These are phyloP conservation scores for Hippocampus abdominalis DNA, from an alignment of 2,113 vertebrate species.

Conservation along the genomic window DNA sequence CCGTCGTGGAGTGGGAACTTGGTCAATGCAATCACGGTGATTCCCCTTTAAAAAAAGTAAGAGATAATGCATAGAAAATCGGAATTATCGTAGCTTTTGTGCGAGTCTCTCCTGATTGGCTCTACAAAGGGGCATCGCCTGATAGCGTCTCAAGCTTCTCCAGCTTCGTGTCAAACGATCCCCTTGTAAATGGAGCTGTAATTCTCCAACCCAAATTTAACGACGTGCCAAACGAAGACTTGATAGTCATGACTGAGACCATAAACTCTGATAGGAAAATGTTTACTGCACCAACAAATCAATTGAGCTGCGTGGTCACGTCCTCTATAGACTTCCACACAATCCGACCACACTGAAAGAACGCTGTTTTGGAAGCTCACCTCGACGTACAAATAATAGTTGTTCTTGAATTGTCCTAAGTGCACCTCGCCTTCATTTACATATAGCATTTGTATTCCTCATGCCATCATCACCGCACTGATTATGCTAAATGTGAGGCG, in stretches of 20 bases:
- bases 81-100: not conserved
- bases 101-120: not conserved
- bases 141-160: not conserved
- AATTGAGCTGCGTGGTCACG: conserved; percentile 1
- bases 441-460: not conserved
- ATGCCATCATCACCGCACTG: no score
- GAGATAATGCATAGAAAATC: no score
- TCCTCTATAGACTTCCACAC: not conserved
- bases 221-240: not conserved
- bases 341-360: not conserved
- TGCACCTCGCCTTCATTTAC: not conserved
- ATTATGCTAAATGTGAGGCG: conserved; percentile 12
- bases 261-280: conserved; percentile 9
- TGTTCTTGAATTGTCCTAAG: not conserved
- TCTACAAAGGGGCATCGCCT: not conserved
- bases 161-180: not conserved
- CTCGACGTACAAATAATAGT: not conserved
- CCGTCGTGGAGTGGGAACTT: no score
- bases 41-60: no score
- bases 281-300: conserved; percentile 11
- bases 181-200: not conserved
- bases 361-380: not conserved
- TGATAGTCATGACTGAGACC: conserved; percentile 1
- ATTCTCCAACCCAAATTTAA: not conserved
- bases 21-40: no score